Evolutionary conservation across 1,140 invertebrate genomes (phyloP).

Genomic region (Chrysopa pallens): DNA sequence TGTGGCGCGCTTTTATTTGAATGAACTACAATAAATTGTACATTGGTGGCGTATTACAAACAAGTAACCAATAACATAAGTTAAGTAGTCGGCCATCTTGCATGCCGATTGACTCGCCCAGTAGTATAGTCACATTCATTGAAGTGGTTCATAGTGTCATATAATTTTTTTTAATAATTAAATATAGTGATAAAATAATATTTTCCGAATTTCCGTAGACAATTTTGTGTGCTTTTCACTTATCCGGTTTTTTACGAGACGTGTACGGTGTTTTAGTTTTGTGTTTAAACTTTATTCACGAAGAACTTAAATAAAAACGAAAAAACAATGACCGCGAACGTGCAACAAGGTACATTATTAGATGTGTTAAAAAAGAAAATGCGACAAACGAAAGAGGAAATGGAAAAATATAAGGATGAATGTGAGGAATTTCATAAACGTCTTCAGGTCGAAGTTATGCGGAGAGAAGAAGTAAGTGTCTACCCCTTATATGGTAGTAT

Average conservation of each 20-base stretch:
- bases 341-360: slow-evolving; percentile 70
- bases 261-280: neutral
- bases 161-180: slow-evolving; percentile 1
- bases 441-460: slow-evolving; percentile 74
- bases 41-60: too few species aligned
- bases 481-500: neutral
- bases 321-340: slow-evolving; percentile 64
- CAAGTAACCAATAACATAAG: too few species aligned
- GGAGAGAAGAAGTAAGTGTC: slow-evolving; percentile 84
- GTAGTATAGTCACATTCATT: slow-evolving; percentile 7
- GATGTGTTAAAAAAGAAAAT: slow-evolving; percentile 99
- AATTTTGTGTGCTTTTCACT: neutral
- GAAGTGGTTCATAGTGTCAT: slow-evolving; percentile 3
- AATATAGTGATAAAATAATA: neutral
- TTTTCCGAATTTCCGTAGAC: neutral
- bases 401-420: slow-evolving; percentile 93
- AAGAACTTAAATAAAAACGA: slow-evolving; percentile 16
- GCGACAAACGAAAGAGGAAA: slow-evolving; percentile 93
- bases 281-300: slow-evolving; percentile 1
- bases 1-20: too few species aligned
- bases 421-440: slow-evolving; percentile 82
- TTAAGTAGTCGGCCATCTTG: slow-evolving; percentile 7
- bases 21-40: too few species aligned
- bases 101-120: slow-evolving; percentile 15
- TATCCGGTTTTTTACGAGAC: neutral